These are phyloP conservation scores for Corbicula japonica DNA, from an alignment of 2,888 invertebrate genomes.

Conservation along the genomic window DNA sequence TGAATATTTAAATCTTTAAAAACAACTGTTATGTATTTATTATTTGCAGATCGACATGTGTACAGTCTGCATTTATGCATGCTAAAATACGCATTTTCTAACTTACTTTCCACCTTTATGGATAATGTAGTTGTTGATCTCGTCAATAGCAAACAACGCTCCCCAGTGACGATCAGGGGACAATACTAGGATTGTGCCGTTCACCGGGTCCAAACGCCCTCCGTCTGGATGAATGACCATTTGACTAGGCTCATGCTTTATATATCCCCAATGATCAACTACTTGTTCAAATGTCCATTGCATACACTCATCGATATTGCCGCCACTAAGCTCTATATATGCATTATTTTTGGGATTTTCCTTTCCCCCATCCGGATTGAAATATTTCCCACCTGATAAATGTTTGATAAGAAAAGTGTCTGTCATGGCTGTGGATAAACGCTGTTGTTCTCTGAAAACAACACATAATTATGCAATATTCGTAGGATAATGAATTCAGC, in stretches of 20 bases:
- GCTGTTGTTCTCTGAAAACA: no score
- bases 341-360: slow-evolving; percentile 27
- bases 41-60: no score
- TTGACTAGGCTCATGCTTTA: slow-evolving; percentile 34
- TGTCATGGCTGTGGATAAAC: no score
- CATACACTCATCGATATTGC: slow-evolving; percentile 28
- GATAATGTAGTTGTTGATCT: slow-evolving; percentile 17
- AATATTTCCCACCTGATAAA: slow-evolving; percentile 23
- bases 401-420: slow-evolving; percentile 28
- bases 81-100: no score
- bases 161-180: slow-evolving; percentile 27
- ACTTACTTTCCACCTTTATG: slow-evolving; percentile 34
- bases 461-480: no score
- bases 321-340: slow-evolving; percentile 14
- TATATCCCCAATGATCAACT: slow-evolving; percentile 30
- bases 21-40: no score
- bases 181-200: slow-evolving; percentile 20
- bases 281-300: slow-evolving; percentile 26
- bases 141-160: slow-evolving; percentile 32
- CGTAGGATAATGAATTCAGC: no score
- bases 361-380: slow-evolving; percentile 24
- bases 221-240: slow-evolving; percentile 29
- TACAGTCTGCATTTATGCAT: no score
- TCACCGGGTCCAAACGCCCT: slow-evolving; percentile 17
- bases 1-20: no score